These are phyloP conservation scores for Scaptomyza hsui DNA, from an alignment of 1,140 invertebrate species.

Conservation along the genomic window DNA sequence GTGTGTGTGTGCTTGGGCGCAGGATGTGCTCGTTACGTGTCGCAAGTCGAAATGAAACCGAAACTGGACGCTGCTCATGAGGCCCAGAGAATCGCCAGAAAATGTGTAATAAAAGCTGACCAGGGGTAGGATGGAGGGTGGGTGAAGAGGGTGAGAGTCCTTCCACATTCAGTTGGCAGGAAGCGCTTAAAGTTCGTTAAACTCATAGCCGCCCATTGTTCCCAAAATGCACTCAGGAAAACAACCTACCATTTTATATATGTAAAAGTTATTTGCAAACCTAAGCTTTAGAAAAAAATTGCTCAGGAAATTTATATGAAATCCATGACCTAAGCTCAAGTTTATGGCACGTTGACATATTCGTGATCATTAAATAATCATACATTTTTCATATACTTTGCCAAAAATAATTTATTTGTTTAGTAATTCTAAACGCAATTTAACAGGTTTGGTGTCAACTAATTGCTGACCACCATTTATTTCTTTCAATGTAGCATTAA, in stretches of 20 bases:
- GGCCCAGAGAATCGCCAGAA: constrained; percentile 44
- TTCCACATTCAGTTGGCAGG: constrained; percentile 54
- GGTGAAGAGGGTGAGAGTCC: constrained; percentile 22
- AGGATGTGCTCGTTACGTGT: constrained; percentile 53
- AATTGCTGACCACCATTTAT: not conserved
- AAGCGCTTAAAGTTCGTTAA: constrained; percentile 77
- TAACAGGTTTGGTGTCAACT: too few species aligned
- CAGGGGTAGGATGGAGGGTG: constrained; percentile 1
- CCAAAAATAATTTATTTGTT: too few species aligned
- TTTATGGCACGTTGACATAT: too few species aligned
- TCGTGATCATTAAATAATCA: too few species aligned
- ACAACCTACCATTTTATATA: too few species aligned
- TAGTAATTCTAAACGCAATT: too few species aligned
- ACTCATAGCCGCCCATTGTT: constrained; percentile 58
- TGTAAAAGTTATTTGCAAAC: too few species aligned
- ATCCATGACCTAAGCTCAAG: too few species aligned
- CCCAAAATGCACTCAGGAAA: constrained; percentile 15
- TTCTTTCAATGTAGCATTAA: constrained; percentile 10
- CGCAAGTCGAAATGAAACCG: constrained; percentile 70
- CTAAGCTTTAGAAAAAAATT: too few species aligned
- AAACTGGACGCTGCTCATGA: constrained; percentile 69
- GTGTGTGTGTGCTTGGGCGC: constrained; percentile 27
- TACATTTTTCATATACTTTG: too few species aligned
- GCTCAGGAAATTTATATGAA: too few species aligned
- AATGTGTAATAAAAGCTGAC: constrained; percentile 68